Evolutionary conservation across 2,888 invertebrate genomes (phyloP).

Genomic region (Callimorpha dominula): DNA sequence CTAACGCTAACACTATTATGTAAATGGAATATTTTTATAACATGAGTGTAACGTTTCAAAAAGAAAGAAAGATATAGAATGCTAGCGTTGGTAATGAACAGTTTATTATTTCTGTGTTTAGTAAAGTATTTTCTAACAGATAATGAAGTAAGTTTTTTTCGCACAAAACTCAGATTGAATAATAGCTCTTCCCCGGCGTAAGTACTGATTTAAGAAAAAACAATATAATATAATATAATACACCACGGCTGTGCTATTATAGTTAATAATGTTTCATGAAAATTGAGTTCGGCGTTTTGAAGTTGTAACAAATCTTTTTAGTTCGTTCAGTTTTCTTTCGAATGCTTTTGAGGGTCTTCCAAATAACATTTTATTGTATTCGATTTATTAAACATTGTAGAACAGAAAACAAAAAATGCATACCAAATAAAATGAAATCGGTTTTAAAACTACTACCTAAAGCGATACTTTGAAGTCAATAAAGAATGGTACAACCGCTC

Average conservation of each 20-base stretch:
- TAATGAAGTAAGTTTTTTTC: not conserved
- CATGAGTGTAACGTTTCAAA: not conserved
- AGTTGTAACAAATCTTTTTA: no score
- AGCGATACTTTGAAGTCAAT: no score
- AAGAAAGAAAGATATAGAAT: not conserved
- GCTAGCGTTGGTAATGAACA: not conserved
- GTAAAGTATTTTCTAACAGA: not conserved
- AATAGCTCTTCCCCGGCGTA: not conserved
- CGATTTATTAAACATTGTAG: not conserved
- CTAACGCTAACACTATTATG: not conserved
- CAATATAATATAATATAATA: constrained; percentile 18
- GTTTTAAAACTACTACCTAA: not conserved
- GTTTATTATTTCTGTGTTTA: not conserved
- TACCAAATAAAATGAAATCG: no score
- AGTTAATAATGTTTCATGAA: constrained; percentile 2
- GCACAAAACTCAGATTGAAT: not conserved
- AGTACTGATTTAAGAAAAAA: constrained; percentile 1
- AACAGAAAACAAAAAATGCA: not conserved
- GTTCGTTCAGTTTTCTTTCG: no score
- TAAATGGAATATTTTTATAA: not conserved
- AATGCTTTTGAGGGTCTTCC: not conserved
- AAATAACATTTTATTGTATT: not conserved
- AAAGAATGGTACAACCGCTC: not conserved
- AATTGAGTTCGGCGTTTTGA: no score
- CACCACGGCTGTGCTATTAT: constrained; percentile 13